A percentile compares a stretch with the other conserved stretches of the same genome.
Evolutionary conservation across 1,140 invertebrate species (phyloP).

Genomic region (Drosophila ohnishii): DNA sequence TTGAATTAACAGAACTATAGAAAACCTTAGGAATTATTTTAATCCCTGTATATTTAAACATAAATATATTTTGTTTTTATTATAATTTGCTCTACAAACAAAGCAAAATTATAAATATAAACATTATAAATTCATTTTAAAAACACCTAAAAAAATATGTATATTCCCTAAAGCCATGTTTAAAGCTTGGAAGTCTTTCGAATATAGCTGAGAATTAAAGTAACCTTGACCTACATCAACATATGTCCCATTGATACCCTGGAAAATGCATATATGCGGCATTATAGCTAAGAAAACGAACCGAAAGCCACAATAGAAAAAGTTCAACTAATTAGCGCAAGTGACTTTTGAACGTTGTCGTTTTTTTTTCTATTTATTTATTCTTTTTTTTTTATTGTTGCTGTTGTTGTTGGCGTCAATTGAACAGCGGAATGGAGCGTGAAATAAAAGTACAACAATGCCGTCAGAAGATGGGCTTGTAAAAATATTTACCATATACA

Average conservation of each 20-base stretch:
- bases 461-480: conserved; percentile 42
- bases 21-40: no score
- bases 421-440: conserved; percentile 31
- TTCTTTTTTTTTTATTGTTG: conserved; percentile 17
- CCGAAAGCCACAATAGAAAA: conserved; percentile 46
- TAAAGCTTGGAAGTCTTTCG: not conserved
- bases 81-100: not conserved
- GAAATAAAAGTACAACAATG: conserved; percentile 16
- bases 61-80: not conserved
- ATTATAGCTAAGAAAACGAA: conserved; percentile 37
- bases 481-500: conserved; percentile 43
- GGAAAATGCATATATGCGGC: conserved; percentile 22
- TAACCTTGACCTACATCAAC: conserved; percentile 20
- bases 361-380: conserved; percentile 33
- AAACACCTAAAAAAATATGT: not conserved
- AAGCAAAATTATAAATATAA: not conserved
- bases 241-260: conserved; percentile 13
- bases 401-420: conserved; percentile 15
- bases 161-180: no score
- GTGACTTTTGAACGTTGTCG: conserved; percentile 71
- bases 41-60: not conserved
- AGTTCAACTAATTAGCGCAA: conserved; percentile 79
- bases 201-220: not conserved
- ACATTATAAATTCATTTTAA: not conserved
- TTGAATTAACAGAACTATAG: no score